Evolutionary conservation across 2,888 invertebrate genomes (phyloP).

Genomic region (Adelognathus sp.): DNA sequence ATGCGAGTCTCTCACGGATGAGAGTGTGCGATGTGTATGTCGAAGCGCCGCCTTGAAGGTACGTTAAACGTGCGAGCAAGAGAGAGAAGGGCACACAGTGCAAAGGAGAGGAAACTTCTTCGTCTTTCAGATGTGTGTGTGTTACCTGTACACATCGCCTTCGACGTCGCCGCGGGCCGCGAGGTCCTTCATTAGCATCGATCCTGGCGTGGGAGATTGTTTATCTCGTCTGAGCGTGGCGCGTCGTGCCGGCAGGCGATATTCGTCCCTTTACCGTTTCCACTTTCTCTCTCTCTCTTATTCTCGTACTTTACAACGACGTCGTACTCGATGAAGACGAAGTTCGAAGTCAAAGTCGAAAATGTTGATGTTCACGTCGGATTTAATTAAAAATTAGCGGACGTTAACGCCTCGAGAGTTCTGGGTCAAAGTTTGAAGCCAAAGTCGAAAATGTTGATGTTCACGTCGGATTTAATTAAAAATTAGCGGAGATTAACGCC

Average conservation of each 20-base stretch:
- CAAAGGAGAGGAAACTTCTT: slow-evolving; percentile 62
- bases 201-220: slow-evolving; percentile 74
- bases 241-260: slow-evolving; percentile 50
- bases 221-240: slow-evolving; percentile 68
- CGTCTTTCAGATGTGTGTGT: background rate
- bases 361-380: background rate
- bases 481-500: no score
- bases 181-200: slow-evolving; percentile 75
- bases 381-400: background rate
- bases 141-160: slow-evolving; percentile 56
- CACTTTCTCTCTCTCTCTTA: slow-evolving; percentile 31
- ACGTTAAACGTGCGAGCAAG: slow-evolving; percentile 19
- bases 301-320: background rate
- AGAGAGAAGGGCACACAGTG: slow-evolving; percentile 50
- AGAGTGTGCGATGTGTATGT: slow-evolving; percentile 48
- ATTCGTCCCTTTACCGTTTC: slow-evolving; percentile 42
- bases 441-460: background rate
- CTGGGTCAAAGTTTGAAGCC: slow-evolving; percentile 3
- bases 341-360: background rate
- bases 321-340: slow-evolving; percentile 1
- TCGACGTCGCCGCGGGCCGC: slow-evolving; percentile 47
- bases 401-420: no score
- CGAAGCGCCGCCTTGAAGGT: slow-evolving; percentile 51
- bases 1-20: slow-evolving; percentile 45
- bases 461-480: background rate